phyloP scores from a whole-genome alignment of 2,113 vertebrate genomes.

The Azemiops feae region DNA sequence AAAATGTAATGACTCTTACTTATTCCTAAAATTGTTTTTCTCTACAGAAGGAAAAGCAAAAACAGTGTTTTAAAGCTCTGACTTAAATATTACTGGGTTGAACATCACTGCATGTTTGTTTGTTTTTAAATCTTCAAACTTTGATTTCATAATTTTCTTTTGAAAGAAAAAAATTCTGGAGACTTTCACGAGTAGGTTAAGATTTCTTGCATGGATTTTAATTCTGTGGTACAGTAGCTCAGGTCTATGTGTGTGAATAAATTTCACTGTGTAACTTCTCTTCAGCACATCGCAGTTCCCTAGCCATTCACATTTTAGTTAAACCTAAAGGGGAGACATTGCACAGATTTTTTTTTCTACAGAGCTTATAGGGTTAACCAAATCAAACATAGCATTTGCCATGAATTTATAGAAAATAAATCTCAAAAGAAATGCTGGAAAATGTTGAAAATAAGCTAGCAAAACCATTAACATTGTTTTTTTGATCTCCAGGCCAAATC shows the following conservation, averaged over 20 bases:
- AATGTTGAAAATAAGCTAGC: not conserved
- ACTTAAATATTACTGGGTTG: not conserved
- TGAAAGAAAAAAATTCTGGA: not conserved
- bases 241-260: not conserved
- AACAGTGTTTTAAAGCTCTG: constrained; percentile 37
- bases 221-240: too few species aligned
- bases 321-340: not conserved
- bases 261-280: not conserved
- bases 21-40: not conserved
- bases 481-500: not conserved
- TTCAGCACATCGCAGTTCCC: not conserved
- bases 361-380: not conserved
- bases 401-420: not conserved
- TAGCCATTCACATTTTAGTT: not conserved
- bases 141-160: not conserved
- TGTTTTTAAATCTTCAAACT: not conserved
- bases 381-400: not conserved
- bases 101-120: not conserved
- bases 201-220: not conserved
- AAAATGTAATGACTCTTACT: constrained; percentile 35
- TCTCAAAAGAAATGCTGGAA: not conserved
- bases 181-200: not conserved
- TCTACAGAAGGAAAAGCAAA: constrained; percentile 50
- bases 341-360: not conserved
- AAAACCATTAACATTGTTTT: not conserved